A percentile compares a stretch with the other conserved stretches of the same genome.
Conservation (phyloP, 2,797 vertebrate species). For the Coranthus polyacanthus region DNA sequence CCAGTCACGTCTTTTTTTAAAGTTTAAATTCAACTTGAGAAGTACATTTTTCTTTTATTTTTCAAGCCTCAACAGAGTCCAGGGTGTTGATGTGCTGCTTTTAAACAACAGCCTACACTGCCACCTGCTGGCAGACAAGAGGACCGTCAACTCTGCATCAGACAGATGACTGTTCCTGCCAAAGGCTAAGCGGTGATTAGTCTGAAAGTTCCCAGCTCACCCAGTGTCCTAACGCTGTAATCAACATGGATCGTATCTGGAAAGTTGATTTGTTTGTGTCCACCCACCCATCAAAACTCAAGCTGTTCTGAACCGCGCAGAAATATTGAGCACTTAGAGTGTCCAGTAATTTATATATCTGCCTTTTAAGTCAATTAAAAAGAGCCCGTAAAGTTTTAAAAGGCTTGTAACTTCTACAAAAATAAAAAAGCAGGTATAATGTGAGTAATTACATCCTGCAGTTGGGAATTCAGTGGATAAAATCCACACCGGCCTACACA, state of each 20-base stretch:
- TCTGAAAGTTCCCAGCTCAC: slow-evolving; percentile 3
- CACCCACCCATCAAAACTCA: slow-evolving; percentile 26
- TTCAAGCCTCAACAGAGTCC: background rate
- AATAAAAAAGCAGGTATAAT: slow-evolving; percentile 54
- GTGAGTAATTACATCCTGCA: slow-evolving; percentile 53
- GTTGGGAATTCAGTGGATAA: slow-evolving; percentile 34
- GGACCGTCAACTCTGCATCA: background rate
- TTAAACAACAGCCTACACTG: slow-evolving; percentile 41
- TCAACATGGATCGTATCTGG: slow-evolving; percentile 27
- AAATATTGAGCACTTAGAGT: slow-evolving; percentile 41
- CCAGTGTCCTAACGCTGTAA: background rate
- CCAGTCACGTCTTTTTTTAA: too few species aligned
- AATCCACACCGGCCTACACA: slow-evolving; percentile 10
- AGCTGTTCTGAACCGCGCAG: slow-evolving; percentile 26
- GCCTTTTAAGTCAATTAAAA: slow-evolving; percentile 59
- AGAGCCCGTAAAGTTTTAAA: slow-evolving; percentile 60
- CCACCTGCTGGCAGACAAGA: slow-evolving; percentile 63
- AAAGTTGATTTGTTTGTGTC: slow-evolving; percentile 23
- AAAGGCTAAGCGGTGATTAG: background rate
- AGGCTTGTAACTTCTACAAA: slow-evolving; percentile 54
- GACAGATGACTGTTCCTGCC: background rate
- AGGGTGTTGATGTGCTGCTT: background rate
- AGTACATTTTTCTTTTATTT: background rate
- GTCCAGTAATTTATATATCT: slow-evolving; percentile 29
- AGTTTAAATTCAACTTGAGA: too few species aligned